Conservation (phyloP, 2,888 invertebrate genomes). For the Drosophila yooni region DNA sequence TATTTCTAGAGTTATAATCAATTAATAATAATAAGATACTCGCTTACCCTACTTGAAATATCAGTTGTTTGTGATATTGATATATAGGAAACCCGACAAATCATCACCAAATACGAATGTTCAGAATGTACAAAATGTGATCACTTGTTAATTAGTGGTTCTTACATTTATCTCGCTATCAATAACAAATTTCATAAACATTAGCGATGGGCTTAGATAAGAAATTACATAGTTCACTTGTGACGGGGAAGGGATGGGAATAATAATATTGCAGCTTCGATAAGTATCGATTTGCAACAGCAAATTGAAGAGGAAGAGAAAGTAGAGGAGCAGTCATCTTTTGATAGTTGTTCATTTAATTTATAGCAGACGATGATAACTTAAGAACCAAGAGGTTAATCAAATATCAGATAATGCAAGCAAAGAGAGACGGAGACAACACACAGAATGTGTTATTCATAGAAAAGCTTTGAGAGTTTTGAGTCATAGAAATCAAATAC, state of each 20-base stretch:
- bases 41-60: not conserved
- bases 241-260: not conserved
- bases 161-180: not conserved
- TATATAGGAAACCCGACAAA: not conserved
- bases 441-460: constrained; percentile 23
- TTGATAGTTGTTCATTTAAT: constrained; percentile 10
- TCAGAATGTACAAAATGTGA: not conserved
- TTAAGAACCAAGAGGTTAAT: constrained; percentile 43
- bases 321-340: constrained; percentile 4
- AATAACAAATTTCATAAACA: not conserved
- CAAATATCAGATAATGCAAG: constrained; percentile 24
- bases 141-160: too few relatives aligned
- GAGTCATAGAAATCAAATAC: constrained; percentile 39
- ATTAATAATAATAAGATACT: not conserved
- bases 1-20: not conserved
- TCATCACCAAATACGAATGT: not conserved
- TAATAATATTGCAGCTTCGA: not conserved
- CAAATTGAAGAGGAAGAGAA: not conserved
- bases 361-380: constrained; percentile 45
- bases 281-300: not conserved
- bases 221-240: not conserved
- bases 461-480: constrained; percentile 33
- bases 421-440: not conserved
- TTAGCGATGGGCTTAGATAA: constrained; percentile 1
- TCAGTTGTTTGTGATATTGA: not conserved